A percentile compares a stretch with the other conserved stretches of the same genome.
These are phyloP conservation scores for Drosophila anceps DNA, from an alignment of 2,888 invertebrate genomes.

Conservation along the genomic window DNA sequence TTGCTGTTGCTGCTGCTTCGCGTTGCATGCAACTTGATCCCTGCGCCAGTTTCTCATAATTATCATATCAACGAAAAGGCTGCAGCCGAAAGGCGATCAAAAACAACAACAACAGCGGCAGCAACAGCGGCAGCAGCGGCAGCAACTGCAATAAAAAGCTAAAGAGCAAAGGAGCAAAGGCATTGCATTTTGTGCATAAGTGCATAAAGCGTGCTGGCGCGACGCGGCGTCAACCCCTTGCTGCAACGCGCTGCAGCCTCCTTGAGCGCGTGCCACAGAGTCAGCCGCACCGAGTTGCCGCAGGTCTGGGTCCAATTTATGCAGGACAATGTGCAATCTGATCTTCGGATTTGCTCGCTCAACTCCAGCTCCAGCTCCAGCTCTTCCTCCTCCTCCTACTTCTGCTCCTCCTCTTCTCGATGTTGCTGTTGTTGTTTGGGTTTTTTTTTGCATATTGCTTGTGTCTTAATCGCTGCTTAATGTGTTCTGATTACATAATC, in stretches of 20 bases:
- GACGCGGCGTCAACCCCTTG: constrained; percentile 33
- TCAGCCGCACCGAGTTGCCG: constrained; percentile 5
- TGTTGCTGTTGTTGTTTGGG: constrained; percentile 1
- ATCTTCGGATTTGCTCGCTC: constrained; percentile 42
- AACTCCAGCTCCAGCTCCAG: not conserved
- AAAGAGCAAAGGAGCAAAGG: not conserved
- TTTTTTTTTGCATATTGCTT: constrained; percentile 19
- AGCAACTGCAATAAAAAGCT: constrained; percentile 6
- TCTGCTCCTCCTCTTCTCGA: constrained; percentile 6
- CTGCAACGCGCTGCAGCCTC: constrained; percentile 40
- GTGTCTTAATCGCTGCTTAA: constrained; percentile 70
- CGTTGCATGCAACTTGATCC: constrained; percentile 58
- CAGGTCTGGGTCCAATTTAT: constrained; percentile 40
- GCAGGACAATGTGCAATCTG: constrained; percentile 67
- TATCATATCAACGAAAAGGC: constrained; percentile 60
- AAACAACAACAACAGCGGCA: constrained; percentile 7
- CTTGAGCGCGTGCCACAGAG: constrained; percentile 36
- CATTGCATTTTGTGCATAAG: constrained; percentile 40
- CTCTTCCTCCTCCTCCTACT: not conserved
- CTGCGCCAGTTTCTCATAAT: constrained; percentile 60
- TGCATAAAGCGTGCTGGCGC: constrained; percentile 42
- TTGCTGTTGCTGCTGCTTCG: constrained; percentile 2
- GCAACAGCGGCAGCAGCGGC: constrained; percentile 1
- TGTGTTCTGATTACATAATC: constrained; percentile 71
- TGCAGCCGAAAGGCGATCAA: constrained; percentile 18